Evolutionary conservation across 2,888 invertebrate genomes (phyloP).

Genomic region (Anorthoa munda): DNA sequence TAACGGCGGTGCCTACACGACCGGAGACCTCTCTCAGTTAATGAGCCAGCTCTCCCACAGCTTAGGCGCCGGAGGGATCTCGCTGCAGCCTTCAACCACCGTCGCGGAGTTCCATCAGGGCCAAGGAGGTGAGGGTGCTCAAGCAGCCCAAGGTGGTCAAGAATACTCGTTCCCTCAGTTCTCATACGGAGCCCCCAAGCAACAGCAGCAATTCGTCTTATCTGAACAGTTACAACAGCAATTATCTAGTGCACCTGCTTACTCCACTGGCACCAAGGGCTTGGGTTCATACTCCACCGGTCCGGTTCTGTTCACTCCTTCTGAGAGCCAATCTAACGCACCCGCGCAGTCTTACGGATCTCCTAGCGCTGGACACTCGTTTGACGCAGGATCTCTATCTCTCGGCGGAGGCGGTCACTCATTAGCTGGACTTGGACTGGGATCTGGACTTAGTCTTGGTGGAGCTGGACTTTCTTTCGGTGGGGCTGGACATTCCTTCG

Average conservation of each 20-base stretch:
- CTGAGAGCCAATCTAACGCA: slow-evolving; percentile 73
- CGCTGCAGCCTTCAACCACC: slow-evolving; percentile 78
- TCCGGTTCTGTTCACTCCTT: slow-evolving; percentile 85
- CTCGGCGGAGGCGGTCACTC: slow-evolving; percentile 71
- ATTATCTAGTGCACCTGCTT: slow-evolving; percentile 78
- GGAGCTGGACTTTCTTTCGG: slow-evolving; percentile 66
- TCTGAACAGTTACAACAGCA: slow-evolving; percentile 80
- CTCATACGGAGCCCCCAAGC: slow-evolving; percentile 76
- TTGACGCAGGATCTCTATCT: slow-evolving; percentile 61
- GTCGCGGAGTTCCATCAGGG: slow-evolving; percentile 80
- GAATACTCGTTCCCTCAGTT: slow-evolving; percentile 81
- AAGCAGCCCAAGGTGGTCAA: slow-evolving; percentile 63
- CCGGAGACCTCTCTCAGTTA: slow-evolving; percentile 82
- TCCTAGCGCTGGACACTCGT: slow-evolving; percentile 74
- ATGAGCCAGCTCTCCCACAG: slow-evolving; percentile 86
- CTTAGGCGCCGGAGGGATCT: slow-evolving; percentile 81
- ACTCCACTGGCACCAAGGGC: slow-evolving; percentile 85
- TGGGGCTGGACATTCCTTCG: slow-evolving; percentile 62
- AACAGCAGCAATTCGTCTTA: slow-evolving; percentile 78
- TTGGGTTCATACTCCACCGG: slow-evolving; percentile 86
- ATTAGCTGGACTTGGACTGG: slow-evolving; percentile 65
- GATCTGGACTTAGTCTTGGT: slow-evolving; percentile 67
- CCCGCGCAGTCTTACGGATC: slow-evolving; percentile 73
- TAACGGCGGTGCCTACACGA: slow-evolving; percentile 77
- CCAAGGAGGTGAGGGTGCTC: slow-evolving; percentile 73